Evolutionary conservation across 2,797 vertebrate genomes (phyloP).

Genomic region (Aeoliscus strigatus): DNA sequence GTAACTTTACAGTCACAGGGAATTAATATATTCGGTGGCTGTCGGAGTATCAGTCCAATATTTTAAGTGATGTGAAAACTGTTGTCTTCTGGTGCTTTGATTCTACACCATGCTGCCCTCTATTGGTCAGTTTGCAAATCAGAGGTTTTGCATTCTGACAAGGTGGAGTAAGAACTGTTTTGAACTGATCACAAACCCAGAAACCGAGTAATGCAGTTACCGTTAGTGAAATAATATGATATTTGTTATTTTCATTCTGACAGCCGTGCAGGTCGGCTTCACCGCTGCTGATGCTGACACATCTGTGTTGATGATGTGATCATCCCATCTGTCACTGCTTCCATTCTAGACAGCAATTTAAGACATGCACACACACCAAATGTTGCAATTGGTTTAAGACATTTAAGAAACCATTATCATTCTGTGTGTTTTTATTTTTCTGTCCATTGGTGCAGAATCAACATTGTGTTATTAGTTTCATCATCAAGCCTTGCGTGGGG

Average conservation of each 20-base stretch:
- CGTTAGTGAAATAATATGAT: no score
- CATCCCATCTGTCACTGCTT: conserved; percentile 16
- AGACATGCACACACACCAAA: no score
- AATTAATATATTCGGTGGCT: conserved; percentile 14
- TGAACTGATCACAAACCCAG: neutral
- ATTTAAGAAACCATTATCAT: no score
- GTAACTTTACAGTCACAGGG: neutral
- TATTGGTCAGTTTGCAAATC: conserved; percentile 28
- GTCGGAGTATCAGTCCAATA: conserved; percentile 3
- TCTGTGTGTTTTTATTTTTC: no score
- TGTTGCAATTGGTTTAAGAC: no score
- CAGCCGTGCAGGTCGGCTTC: conserved; percentile 3
- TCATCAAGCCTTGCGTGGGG: no score
- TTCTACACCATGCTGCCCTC: conserved; percentile 50
- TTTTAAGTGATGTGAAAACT: conserved; percentile 13
- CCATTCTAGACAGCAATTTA: neutral
- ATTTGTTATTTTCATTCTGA: conserved; percentile 3
- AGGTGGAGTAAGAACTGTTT: neutral
- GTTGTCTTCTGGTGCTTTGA: conserved; percentile 8
- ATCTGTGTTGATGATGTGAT: conserved; percentile 20
- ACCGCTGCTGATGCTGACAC: conserved; percentile 16
- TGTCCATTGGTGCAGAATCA: no score
- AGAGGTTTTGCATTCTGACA: neutral
- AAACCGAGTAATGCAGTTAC: no score
- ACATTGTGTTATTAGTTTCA: no score